These are phyloP conservation scores for Equus przewalskii DNA, from an alignment of 2,113 vertebrate genomes.

Conservation along the genomic window DNA sequence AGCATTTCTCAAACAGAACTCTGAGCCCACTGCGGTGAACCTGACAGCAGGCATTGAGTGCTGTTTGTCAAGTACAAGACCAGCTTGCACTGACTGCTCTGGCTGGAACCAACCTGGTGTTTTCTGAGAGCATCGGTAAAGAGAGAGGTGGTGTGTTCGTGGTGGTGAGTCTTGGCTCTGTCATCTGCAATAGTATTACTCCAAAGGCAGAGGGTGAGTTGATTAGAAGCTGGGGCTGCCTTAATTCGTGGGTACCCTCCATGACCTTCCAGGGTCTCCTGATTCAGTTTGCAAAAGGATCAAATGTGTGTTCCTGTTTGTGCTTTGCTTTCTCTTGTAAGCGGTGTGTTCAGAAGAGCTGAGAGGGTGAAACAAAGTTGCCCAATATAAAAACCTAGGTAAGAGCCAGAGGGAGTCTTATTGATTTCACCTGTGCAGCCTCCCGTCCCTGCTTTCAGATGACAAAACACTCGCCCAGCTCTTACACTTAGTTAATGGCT, in stretches of 20 bases:
- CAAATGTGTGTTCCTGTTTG: background rate
- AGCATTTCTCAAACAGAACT: constrained; percentile 83
- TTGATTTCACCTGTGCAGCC: background rate
- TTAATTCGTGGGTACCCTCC: background rate
- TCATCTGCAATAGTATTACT: background rate
- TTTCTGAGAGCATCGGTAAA: constrained; percentile 1
- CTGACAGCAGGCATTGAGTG: constrained; percentile 30
- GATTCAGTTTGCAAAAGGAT: background rate
- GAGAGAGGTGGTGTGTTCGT: background rate
- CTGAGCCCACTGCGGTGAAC: constrained; percentile 71
- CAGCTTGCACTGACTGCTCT: background rate
- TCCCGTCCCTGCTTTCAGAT: background rate
- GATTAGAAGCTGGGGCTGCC: background rate
- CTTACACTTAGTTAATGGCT: background rate
- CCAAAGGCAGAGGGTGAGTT: background rate
- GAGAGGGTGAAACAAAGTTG: background rate
- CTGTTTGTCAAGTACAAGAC: constrained; percentile 71
- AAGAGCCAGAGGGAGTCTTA: background rate
- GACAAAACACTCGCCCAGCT: background rate
- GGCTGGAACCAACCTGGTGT: background rate
- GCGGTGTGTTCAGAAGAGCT: background rate
- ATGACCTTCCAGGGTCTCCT: background rate
- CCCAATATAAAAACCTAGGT: background rate
- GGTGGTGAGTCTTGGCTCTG: background rate
- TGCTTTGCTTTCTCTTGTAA: background rate